These are phyloP conservation scores for Scolopax rusticola DNA, from an alignment of 2,797 vertebrate species.

Conservation along the genomic window DNA sequence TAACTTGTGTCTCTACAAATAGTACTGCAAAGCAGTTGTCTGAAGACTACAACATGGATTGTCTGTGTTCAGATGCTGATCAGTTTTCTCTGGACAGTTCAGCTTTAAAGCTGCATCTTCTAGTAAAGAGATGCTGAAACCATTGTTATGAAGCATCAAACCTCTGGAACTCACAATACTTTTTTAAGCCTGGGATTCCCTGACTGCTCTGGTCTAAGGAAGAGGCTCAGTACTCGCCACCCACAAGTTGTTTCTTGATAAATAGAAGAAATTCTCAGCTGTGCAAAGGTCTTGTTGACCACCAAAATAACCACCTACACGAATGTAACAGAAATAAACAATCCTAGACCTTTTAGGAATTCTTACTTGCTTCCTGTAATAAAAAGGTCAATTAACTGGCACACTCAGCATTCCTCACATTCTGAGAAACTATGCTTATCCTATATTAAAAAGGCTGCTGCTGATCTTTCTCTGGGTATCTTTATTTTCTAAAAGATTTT, in stretches of 20 bases:
- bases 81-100: not conserved
- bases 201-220: not conserved
- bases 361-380: not conserved
- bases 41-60: not conserved
- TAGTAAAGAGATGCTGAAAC: not conserved
- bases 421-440: not conserved
- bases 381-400: not conserved
- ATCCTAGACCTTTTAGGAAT: not conserved
- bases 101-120: not conserved
- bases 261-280: constrained; percentile 45
- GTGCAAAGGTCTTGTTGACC: not conserved
- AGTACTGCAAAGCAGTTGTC: not conserved
- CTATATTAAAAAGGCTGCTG: not conserved
- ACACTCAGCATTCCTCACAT: not conserved
- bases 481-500: not conserved
- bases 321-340: not conserved
- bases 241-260: not conserved
- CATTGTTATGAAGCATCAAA: not conserved
- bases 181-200: not conserved
- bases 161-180: not conserved
- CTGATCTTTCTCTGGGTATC: not conserved
- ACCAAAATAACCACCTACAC: constrained; percentile 17
- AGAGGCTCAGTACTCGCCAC: not conserved
- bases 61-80: not conserved
- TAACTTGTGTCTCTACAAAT: not conserved